Evolutionary conservation across 2,888 invertebrate species (phyloP).

Genomic region (Hypolimnas misippus): DNA sequence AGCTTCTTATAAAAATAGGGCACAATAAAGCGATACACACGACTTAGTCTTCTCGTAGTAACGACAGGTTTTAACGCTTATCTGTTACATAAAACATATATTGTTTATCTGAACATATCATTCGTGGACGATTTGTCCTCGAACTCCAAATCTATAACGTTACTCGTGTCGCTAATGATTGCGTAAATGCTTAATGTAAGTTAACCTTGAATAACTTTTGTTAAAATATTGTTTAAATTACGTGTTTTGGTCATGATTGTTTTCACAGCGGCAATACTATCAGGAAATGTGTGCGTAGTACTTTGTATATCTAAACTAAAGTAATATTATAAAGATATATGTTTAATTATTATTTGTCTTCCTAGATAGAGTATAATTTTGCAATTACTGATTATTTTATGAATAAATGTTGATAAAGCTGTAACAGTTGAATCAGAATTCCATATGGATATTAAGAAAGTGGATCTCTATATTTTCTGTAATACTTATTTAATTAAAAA

Average conservation of each 20-base stretch:
- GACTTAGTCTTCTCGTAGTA: constrained; percentile 33
- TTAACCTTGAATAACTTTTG: constrained; percentile 8
- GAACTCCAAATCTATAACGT: constrained; percentile 41
- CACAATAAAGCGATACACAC: background rate
- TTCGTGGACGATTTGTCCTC: constrained; percentile 43
- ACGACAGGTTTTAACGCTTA: constrained; percentile 36
- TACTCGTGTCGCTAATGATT: constrained; percentile 42
- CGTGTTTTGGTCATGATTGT: background rate
- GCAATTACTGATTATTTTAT: no score
- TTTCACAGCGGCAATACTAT: background rate
- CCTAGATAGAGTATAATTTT: no score
- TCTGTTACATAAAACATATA: constrained; percentile 41
- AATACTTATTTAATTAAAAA: no score
- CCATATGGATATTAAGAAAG: no score
- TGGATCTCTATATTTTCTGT: no score
- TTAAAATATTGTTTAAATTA: constrained; percentile 3
- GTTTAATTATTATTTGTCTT: no score
- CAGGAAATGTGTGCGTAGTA: background rate
- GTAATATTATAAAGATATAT: no score
- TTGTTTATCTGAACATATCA: constrained; percentile 40
- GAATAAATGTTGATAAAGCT: no score
- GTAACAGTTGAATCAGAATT: no score
- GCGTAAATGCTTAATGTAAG: constrained; percentile 31
- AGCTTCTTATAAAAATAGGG: no score
- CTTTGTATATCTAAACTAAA: no score